phyloP scores from a whole-genome alignment of 1,140 invertebrate species.

The Tachypleus tridentatus region DNA sequence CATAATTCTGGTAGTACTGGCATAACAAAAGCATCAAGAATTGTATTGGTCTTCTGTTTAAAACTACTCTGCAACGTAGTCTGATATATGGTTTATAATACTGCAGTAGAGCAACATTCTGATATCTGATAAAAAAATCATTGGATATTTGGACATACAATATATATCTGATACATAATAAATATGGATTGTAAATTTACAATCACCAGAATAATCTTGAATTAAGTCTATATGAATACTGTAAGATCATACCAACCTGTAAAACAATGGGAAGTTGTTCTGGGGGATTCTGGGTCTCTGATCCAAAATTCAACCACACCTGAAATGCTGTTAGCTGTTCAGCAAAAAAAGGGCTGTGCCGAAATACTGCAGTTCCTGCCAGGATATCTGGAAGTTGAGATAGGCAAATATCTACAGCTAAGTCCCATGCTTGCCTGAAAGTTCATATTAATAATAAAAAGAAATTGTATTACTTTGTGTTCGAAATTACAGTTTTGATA shows the following conservation, averaged over 20 bases:
- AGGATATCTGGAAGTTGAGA: conserved; percentile 70
- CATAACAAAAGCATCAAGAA: too few relatives aligned
- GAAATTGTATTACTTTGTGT: conserved; percentile 1
- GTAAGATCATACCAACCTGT: conserved; percentile 43
- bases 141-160: too few relatives aligned
- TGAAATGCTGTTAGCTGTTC: conserved; percentile 98
- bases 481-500: too few relatives aligned
- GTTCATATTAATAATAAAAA: conserved; percentile 3
- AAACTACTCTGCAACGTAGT: too few relatives aligned
- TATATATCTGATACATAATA: too few relatives aligned
- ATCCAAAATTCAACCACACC: conserved; percentile 76
- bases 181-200: too few relatives aligned
- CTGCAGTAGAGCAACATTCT: too few relatives aligned
- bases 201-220: not conserved
- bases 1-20: too few relatives aligned
- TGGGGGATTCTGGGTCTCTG: conserved; percentile 58
- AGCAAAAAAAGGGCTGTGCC: conserved; percentile 88
- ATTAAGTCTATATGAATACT: not conserved
- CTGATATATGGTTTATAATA: too few relatives aligned
- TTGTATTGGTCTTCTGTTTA: too few relatives aligned
- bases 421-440: conserved; percentile 94
- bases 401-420: conserved; percentile 84
- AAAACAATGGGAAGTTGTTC: conserved; percentile 96
- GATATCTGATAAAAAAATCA: too few relatives aligned
- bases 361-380: conserved; percentile 34